These are phyloP conservation scores for Theretra japonica DNA, from an alignment of 2,888 invertebrate species.

Conservation along the genomic window DNA sequence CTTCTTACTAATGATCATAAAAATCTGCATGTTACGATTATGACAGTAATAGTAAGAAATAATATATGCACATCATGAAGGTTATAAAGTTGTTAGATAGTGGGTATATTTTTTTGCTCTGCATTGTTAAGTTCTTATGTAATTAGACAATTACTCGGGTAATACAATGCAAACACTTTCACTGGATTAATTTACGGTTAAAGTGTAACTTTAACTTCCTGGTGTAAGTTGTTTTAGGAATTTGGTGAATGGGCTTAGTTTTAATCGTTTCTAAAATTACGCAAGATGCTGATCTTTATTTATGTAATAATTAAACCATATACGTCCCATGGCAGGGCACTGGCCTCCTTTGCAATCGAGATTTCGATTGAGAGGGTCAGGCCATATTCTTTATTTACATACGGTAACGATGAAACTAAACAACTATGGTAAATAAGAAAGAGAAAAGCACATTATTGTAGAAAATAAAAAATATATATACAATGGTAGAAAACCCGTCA, in stretches of 20 bases:
- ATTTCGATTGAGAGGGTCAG: no score
- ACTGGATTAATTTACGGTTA: background rate
- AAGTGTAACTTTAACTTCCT: background rate
- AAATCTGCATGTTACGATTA: background rate
- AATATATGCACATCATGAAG: background rate
- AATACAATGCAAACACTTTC: slow-evolving; percentile 21
- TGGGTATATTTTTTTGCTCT: background rate
- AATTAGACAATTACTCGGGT: slow-evolving; percentile 9
- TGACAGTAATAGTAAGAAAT: background rate
- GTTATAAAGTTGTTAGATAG: slow-evolving; percentile 1
- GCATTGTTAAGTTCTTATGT: slow-evolving; percentile 12
- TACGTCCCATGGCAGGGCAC: no score
- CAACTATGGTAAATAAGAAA: no score
- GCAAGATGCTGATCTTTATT: no score
- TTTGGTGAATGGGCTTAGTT: background rate
- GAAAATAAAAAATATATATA: no score
- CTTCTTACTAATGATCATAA: background rate
- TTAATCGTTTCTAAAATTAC: no score
- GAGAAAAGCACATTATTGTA: no score
- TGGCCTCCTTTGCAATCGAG: no score
- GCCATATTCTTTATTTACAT: no score
- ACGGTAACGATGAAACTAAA: no score
- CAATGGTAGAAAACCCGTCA: no score
- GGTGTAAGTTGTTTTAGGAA: background rate
- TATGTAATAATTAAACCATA: no score